Evolutionary conservation across 1,140 invertebrate genomes (phyloP), one percentile per base, ranked within the genome.

Genomic region (Cydia fagiglandana): DNA sequence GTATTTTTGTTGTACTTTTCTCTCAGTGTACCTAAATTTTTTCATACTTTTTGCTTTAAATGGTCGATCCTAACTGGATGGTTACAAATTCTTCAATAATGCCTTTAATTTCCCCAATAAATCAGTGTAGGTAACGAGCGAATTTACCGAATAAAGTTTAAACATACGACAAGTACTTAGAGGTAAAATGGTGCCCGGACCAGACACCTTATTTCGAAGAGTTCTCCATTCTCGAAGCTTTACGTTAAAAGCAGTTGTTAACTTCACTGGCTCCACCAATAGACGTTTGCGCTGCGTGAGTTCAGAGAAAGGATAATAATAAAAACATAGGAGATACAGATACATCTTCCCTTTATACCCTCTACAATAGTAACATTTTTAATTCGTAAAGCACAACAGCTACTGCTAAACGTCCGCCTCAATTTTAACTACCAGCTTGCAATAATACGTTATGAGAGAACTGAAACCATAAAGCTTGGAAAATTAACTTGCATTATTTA

Each of bases 401-500:
- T 38, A 38, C 34, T 38, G 34, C 34, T 6, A 6, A 38, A 38
- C 30, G 24, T 24, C 24, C 24, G 24, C 24, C 2, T 24, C 24
- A 13, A 47, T 47, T 15, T 15, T 47, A 15, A 47, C n/a, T 53
- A 17, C 50, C 15, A 53, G 50, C 4, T 53, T 53, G n/a, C 4
- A n/a, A 53, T n/a, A 53, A 53, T 17, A 17, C 15, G n/a, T 53
- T 53, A n/a, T n/a, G 12, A 53, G 1, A 53, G 3, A 20, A 61
- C 56, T 24, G 20, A 24, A 24, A 24, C 9, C 20, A 24, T 20
- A 61, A 61, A 24, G 12, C 56, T 61, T 61, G 56, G 6, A 24
- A 61, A 61, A 61, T 61, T 20, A 61, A 61, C 20, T 61, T 61
- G 17, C 56, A 61, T 61, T 61, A 24, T 61, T 61, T 61, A 61